These are phyloP conservation scores for Notospermus geniculatus DNA, from an alignment of 1,140 invertebrate species.

Conservation along the genomic window DNA sequence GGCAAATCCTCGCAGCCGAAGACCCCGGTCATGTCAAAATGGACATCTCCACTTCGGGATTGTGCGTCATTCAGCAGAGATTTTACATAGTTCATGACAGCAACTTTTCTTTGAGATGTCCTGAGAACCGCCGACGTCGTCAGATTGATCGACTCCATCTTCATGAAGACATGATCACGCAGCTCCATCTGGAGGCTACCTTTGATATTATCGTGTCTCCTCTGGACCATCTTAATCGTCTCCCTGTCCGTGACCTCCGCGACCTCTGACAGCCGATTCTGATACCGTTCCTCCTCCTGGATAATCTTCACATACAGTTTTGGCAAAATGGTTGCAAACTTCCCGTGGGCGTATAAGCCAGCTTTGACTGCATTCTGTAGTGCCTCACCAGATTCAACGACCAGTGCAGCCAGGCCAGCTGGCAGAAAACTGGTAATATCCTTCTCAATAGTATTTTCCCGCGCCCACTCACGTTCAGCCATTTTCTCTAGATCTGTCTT, in stretches of 20 bases:
- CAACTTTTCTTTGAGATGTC: conserved; percentile 38
- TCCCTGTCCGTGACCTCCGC: conserved; percentile 47
- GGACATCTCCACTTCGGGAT: conserved; percentile 42
- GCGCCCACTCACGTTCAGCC: conserved; percentile 40
- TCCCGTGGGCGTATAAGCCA: conserved; percentile 37
- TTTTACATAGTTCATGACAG: conserved; percentile 42
- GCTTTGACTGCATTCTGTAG: conserved; percentile 38
- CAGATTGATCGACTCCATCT: conserved; percentile 40
- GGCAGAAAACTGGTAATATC: conserved; percentile 41
- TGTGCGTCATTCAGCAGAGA: conserved; percentile 36
- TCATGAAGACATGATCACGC: conserved; percentile 38
- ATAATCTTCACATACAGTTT: conserved; percentile 46
- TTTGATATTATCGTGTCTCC: conserved; percentile 45
- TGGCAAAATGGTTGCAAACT: conserved; percentile 37
- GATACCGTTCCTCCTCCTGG: conserved; percentile 44
- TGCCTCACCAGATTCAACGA: conserved; percentile 40
- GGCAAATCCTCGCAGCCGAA: conserved; percentile 38
- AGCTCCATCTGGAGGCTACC: conserved; percentile 41
- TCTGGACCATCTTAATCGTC: conserved; percentile 36
- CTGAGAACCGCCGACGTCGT: conserved; percentile 44
- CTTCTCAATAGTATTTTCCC: conserved; percentile 39
- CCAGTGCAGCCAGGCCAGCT: conserved; percentile 40
- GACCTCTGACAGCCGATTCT: conserved; percentile 41
- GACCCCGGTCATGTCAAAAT: conserved; percentile 40
- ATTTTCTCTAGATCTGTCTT: conserved; percentile 35